Evolutionary conservation across 1,140 invertebrate species (phyloP).

Genomic region (Octopus bimaculoides): DNA sequence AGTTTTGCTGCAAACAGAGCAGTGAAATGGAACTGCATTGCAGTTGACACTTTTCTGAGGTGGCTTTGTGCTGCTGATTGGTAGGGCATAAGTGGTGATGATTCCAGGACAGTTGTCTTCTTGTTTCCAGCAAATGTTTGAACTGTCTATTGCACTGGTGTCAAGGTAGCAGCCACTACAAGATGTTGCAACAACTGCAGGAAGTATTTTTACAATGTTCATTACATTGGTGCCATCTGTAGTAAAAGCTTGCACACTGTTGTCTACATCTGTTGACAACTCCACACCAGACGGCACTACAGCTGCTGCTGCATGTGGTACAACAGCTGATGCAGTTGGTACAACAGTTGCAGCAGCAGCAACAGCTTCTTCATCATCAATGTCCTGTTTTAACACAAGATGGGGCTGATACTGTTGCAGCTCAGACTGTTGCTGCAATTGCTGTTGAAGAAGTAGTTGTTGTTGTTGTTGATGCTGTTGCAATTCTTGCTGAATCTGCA

Average conservation of each 20-base stretch:
- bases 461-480: background rate
- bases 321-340: background rate
- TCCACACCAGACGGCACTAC: no score
- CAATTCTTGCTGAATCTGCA: no score
- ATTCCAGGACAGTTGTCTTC: background rate
- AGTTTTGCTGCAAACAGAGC: background rate
- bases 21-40: background rate
- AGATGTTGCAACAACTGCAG: no score
- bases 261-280: no score
- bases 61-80: background rate
- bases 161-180: no score
- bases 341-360: background rate
- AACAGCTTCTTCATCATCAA: background rate
- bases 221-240: no score
- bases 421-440: background rate
- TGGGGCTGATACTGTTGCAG: background rate
- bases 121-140: background rate
- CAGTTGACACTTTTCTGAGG: background rate
- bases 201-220: no score
- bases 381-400: background rate
- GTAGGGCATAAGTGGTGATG: background rate
- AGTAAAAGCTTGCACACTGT: no score
- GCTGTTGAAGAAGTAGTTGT: background rate
- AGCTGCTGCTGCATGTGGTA: no score
- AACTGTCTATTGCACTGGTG: no score